These are phyloP conservation scores for Liopterus haemorrhoidalis DNA, from an alignment of 2,888 invertebrate genomes.

Conservation along the genomic window DNA sequence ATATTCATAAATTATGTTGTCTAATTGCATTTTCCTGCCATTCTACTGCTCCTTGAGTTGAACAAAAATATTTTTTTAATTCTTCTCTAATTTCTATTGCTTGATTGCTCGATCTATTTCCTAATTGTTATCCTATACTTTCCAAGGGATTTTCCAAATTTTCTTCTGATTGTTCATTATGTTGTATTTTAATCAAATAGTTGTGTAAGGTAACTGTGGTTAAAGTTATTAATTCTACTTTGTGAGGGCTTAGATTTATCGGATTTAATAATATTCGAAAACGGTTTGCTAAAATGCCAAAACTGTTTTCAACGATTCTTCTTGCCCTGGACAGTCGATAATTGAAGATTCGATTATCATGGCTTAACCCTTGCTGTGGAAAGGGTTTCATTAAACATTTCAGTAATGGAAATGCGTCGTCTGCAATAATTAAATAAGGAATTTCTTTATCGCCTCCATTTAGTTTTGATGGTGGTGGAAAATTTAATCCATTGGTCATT, in stretches of 20 bases:
- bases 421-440: conserved; percentile 20
- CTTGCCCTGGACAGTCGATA: conserved; percentile 29
- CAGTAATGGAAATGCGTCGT: conserved; percentile 20
- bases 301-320: conserved; percentile 29
- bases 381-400: conserved; percentile 19
- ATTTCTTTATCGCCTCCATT: conserved; percentile 5
- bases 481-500: conserved; percentile 16
- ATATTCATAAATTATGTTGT: no score
- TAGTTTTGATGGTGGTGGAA: conserved; percentile 10
- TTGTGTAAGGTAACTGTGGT: conserved; percentile 6
- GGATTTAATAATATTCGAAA: conserved; percentile 9
- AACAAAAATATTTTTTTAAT: no score
- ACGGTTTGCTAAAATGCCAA: conserved; percentile 28
- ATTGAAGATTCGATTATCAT: conserved; percentile 17
- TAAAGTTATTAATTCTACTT: conserved; percentile 5
- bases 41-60: no score
- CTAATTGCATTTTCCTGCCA: no score
- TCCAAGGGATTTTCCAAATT: no score
- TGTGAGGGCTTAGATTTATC: conserved; percentile 3
- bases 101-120: no score
- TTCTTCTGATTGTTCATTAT: no score
- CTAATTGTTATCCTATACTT: no score
- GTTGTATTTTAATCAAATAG: conserved; percentile 8
- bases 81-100: no score
- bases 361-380: conserved; percentile 6